Base-by-base conservation (phyloP, 2,888 invertebrate genomes). In the Drosophila hawaiiensis region DNA sequence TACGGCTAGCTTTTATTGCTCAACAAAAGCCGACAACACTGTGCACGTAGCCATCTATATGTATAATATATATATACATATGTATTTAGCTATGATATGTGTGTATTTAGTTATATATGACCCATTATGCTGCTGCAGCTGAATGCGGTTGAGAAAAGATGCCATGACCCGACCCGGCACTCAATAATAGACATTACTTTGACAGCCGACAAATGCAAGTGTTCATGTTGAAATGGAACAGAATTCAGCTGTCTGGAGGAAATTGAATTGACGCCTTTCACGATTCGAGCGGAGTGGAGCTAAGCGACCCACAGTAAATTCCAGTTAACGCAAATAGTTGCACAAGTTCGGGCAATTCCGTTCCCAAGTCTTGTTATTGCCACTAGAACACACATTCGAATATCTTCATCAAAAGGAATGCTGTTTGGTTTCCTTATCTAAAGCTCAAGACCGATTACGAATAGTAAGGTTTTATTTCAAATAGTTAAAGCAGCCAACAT, bases 181-280 rank as follows among this genome's bases (percentile, higher is more conserved):
- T 49, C 43, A 66, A 59, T 56, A 33, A 59, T 56, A 29, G 58
- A 61, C 49, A 61, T 60, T 47, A 65, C 69, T 76, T 52, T 71
- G 73, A 74, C 84, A 76, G 84, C 69, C 87, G 59, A 72, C 79
- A 84, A 82, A 80, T 87, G 79, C 70, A 82, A 82, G 82, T 84
- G 87, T 73, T 84, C 75, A 67, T 78, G 56, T 82, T 75, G 71
- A 76, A 86, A 64, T 82, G 68, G 74, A 81, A 74, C 68, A 77
- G 66, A 76, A 68, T 81, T 67, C 79, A 79, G 53, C 70, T 82
- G 79, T 72, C 73, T 73, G 29, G 19, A 62, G 84, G 84, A 84
- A 87, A 84, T 89, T 87, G 76, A 84, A 84, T 84, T 87, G 73
- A 67, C 41, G 67, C 71, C 68, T 68, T 61, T 49, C 56, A 47